Conservation (phyloP, 2,797 vertebrate species). For the Danio aesculapii region DNA sequence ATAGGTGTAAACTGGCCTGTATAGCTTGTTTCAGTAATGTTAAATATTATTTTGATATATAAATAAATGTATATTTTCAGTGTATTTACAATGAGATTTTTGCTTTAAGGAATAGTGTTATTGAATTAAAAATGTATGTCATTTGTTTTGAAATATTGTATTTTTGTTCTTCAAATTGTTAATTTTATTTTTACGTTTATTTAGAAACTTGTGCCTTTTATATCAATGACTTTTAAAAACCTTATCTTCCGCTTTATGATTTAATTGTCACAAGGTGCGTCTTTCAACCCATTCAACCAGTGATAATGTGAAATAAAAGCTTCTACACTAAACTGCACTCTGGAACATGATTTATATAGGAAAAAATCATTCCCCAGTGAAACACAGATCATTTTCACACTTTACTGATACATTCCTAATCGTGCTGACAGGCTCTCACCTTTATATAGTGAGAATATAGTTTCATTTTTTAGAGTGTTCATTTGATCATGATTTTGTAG, state of each 20-base stretch:
- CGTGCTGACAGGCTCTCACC: background rate
- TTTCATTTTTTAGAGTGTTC: background rate
- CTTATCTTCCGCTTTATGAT: background rate
- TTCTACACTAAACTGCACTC: background rate
- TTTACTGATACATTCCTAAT: background rate
- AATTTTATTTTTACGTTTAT: too few species aligned
- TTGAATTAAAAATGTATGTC: too few species aligned
- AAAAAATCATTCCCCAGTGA: background rate
- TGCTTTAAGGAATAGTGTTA: too few species aligned
- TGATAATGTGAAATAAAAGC: background rate
- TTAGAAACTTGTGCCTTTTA: background rate
- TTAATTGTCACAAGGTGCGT: background rate
- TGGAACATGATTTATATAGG: slow-evolving; percentile 1
- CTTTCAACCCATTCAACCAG: slow-evolving; percentile 2
- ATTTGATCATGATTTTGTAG: background rate
- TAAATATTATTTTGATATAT: too few species aligned
- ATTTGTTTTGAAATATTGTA: too few species aligned
- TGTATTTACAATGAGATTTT: too few species aligned
- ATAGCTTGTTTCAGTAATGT: too few species aligned
- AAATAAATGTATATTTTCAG: too few species aligned
- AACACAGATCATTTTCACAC: background rate
- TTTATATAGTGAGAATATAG: background rate
- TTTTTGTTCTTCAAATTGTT: too few species aligned
- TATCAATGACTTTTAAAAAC: background rate
- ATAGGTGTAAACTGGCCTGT: too few species aligned